These are phyloP conservation scores for Dascillus cervinus DNA, from an alignment of 2,888 invertebrate species.

Conservation along the genomic window DNA sequence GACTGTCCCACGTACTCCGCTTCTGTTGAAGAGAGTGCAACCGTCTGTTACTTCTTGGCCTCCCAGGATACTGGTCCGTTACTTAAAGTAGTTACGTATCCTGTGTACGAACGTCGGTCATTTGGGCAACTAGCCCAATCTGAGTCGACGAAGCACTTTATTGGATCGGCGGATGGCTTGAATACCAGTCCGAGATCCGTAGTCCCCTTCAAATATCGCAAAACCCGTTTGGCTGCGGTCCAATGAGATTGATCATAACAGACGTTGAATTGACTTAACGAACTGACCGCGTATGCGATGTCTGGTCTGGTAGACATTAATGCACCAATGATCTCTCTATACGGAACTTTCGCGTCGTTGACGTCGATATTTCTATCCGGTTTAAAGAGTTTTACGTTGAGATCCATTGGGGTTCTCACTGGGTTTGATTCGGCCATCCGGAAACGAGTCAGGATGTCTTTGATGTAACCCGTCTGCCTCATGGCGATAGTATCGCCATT, in stretches of 20 bases:
- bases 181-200: slow-evolving; percentile 10
- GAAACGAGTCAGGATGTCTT: slow-evolving; percentile 21
- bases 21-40: no score
- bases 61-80: slow-evolving; percentile 5
- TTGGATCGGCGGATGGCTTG: slow-evolving; percentile 1
- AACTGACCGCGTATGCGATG: no score
- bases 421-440: slow-evolving; percentile 24
- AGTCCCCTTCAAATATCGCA: no score
- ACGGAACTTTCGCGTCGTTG: slow-evolving; percentile 10
- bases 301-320: no score
- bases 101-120: slow-evolving; percentile 16
- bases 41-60: slow-evolving; percentile 6
- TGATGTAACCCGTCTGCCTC: slow-evolving; percentile 20
- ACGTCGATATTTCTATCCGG: slow-evolving; percentile 4
- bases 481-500: slow-evolving; percentile 10
- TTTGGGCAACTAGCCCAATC: slow-evolving; percentile 15
- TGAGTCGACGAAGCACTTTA: slow-evolving; percentile 12
- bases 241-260: no score
- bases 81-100: slow-evolving; percentile 9
- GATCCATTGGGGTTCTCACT: slow-evolving; percentile 20
- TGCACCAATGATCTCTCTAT: slow-evolving; percentile 16
- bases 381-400: slow-evolving; percentile 10
- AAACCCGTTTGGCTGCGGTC: no score
- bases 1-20: no score
- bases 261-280: no score